Conservation (phyloP, 2,888 invertebrate genomes). For the Caenorhabditis angaria region DNA sequence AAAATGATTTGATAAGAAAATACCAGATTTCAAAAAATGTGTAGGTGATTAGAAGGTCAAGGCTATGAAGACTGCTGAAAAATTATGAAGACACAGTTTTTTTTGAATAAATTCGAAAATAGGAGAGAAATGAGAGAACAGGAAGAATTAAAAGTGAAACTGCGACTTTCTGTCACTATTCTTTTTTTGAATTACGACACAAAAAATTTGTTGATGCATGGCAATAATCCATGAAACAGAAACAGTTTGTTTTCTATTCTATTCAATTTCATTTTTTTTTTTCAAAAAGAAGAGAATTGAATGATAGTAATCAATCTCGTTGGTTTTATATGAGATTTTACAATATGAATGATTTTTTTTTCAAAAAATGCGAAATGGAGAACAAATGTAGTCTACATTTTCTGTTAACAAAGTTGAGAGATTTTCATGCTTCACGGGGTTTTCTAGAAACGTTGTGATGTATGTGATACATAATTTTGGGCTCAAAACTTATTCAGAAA, state of each 20-base stretch:
- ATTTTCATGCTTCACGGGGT: too few relatives aligned
- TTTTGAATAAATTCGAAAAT: background rate
- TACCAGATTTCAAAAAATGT: background rate
- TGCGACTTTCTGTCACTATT: background rate
- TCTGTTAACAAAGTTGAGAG: too few relatives aligned
- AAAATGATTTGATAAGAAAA: background rate
- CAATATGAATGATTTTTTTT: too few relatives aligned
- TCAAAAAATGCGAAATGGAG: too few relatives aligned
- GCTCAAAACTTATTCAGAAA: too few relatives aligned
- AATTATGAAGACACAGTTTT: background rate
- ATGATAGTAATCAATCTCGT: slow-evolving; percentile 4
- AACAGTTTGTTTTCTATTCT: slow-evolving; percentile 20
- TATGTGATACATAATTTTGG: too few relatives aligned
- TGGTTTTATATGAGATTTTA: too few relatives aligned
- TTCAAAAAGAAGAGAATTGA: background rate
- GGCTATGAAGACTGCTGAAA: background rate
- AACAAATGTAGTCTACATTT: too few relatives aligned
- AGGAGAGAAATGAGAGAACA: slow-evolving; percentile 19
- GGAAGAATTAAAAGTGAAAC: slow-evolving; percentile 27
- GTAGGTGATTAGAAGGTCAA: slow-evolving; percentile 1
- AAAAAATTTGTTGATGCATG: slow-evolving; percentile 1
- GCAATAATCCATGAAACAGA: slow-evolving; percentile 16
- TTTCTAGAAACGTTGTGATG: too few relatives aligned
- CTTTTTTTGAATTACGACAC: too few relatives aligned
- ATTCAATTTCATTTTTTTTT: slow-evolving; percentile 17